phyloP scores from a whole-genome alignment of 2,888 invertebrate genomes.

The Eueremaeus valkanovi region DNA sequence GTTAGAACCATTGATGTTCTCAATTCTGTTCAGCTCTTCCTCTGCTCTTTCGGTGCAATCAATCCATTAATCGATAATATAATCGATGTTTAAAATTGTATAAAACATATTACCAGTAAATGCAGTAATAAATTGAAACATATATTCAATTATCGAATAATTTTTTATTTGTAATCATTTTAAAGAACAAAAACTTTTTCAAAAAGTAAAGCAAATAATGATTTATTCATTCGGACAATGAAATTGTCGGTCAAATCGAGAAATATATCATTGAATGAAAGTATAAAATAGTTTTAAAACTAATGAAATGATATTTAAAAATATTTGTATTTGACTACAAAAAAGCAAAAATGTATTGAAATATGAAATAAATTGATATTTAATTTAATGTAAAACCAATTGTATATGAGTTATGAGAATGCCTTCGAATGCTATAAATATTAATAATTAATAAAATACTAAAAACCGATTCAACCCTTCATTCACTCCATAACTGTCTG shows the following conservation, averaged over 20 bases:
- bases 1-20: background rate
- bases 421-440: constrained; percentile 28
- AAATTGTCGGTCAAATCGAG: background rate
- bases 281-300: background rate
- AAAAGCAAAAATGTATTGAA: background rate
- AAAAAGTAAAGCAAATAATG: background rate
- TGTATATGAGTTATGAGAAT: constrained; percentile 17
- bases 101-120: background rate
- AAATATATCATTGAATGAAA: background rate
- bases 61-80: background rate
- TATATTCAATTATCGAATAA: background rate
- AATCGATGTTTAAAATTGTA: background rate
- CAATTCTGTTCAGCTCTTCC: constrained; percentile 22
- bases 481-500: background rate
- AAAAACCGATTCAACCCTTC: background rate
- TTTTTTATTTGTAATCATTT: background rate
- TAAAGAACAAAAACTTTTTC: constrained; percentile 12
- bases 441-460: constrained; percentile 2
- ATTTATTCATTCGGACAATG: constrained; percentile 4
- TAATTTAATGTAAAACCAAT: constrained; percentile 4
- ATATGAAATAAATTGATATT: background rate
- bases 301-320: background rate
- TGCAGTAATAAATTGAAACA: background rate
- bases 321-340: constrained; percentile 15
- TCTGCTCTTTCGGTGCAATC: constrained; percentile 23